These are phyloP conservation scores for Rattus rattus DNA, from an alignment of 2,113 vertebrate genomes.

Conservation along the genomic window DNA sequence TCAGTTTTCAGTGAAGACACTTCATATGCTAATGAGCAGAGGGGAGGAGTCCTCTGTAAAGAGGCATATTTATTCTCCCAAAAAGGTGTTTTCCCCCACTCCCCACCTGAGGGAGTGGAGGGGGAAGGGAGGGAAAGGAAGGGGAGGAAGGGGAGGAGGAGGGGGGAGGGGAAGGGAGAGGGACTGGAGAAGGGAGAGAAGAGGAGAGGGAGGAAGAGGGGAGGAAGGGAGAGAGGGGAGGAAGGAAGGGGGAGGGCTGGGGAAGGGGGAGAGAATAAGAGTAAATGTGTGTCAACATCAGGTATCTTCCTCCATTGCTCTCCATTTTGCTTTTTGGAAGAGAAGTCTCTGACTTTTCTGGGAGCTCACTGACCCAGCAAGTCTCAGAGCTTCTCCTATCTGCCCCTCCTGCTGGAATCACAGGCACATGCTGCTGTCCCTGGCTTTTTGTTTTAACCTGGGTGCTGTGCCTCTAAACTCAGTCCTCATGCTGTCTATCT, in stretches of 20 bases:
- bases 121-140: background rate
- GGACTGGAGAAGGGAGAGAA: fast-evolving
- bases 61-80: background rate
- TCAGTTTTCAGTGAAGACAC: background rate
- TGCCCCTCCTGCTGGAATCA: background rate
- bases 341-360: too few species aligned
- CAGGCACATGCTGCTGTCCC: background rate
- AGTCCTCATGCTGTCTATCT: background rate
- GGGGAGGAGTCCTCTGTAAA: background rate
- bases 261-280: background rate
- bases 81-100: background rate
- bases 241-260: too few species aligned
- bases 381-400: background rate
- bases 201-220: fast-evolving
- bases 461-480: background rate
- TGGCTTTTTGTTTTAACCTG: background rate
- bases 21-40: background rate
- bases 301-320: background rate
- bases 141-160: fast-evolving
- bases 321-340: background rate
- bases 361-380: background rate
- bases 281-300: background rate
- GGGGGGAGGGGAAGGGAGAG: background rate
- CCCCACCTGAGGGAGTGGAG: too few species aligned
- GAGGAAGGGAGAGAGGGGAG: background rate